These are phyloP conservation scores for Drosophila persimilis DNA, from an alignment of 1,140 invertebrate species.

Conservation along the genomic window DNA sequence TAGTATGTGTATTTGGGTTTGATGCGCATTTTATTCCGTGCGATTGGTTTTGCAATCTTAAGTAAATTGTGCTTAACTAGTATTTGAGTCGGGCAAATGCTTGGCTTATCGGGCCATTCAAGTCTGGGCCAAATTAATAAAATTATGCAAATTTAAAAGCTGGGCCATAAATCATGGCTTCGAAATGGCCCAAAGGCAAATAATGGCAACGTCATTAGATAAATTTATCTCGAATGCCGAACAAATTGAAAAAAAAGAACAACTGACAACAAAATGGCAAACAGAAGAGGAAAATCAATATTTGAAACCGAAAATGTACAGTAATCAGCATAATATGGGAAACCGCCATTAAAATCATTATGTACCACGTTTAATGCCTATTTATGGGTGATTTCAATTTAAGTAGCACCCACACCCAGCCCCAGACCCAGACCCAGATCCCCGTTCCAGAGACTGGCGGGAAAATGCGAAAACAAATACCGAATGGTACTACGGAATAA, in stretches of 20 bases:
- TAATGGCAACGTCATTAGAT: conserved; percentile 57
- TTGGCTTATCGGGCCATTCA: conserved; percentile 23
- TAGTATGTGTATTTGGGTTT: no score
- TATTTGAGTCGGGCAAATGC: not conserved
- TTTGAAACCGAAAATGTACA: conserved; percentile 51
- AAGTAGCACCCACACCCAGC: conserved; percentile 16
- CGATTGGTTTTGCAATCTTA: not conserved
- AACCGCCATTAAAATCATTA: conserved; percentile 46
- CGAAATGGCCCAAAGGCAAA: conserved; percentile 39
- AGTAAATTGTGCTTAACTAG: conserved; percentile 4
- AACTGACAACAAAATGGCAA: conserved; percentile 8
- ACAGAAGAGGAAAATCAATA: conserved; percentile 40
- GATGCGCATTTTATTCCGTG: not conserved
- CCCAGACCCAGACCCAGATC: not conserved
- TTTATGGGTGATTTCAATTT: conserved; percentile 69
- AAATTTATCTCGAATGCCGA: conserved; percentile 44
- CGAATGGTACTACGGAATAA: conserved; percentile 18
- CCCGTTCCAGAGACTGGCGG: not conserved
- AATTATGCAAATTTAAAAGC: conserved; percentile 48
- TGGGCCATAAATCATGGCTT: conserved; percentile 42
- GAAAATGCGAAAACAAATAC: conserved; percentile 29
- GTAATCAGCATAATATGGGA: conserved; percentile 42
- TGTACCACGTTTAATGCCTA: conserved; percentile 47
- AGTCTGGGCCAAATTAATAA: conserved; percentile 38
- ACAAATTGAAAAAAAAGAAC: conserved; percentile 43